phyloP scores from a whole-genome alignment of 1,140 invertebrate species.

The Cherax destructor region DNA sequence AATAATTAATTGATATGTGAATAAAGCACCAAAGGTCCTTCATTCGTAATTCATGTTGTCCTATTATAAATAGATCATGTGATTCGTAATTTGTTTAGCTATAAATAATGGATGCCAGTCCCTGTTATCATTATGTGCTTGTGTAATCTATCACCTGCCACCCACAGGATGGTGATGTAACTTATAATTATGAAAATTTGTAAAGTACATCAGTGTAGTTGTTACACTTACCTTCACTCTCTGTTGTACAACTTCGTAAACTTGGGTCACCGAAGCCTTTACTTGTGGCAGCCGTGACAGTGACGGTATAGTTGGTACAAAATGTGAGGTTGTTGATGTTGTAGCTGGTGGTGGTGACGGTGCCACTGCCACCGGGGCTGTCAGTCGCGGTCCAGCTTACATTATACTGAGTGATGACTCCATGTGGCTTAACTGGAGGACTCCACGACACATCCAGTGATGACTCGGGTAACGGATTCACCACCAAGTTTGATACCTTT shows the following conservation, averaged over 20 bases:
- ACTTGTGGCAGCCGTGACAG: neutral
- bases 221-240: neutral
- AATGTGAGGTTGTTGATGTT: neutral
- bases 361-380: too few relatives aligned
- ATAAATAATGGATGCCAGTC: too few relatives aligned
- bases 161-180: too few relatives aligned
- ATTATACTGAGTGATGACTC: neutral
- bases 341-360: neutral
- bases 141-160: too few relatives aligned
- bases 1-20: too few relatives aligned
- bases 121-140: too few relatives aligned
- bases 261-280: neutral
- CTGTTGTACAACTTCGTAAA: neutral
- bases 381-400: neutral
- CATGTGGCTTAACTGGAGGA: neutral
- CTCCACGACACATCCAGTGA: neutral
- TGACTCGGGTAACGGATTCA: neutral
- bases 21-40: too few relatives aligned
- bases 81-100: too few relatives aligned
- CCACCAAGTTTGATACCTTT: neutral
- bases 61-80: too few relatives aligned
- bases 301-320: neutral
- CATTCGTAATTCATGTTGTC: too few relatives aligned
- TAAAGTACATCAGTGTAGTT: too few relatives aligned
- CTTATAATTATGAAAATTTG: too few relatives aligned